phyloP scores from a whole-genome alignment of 2,113 vertebrate genomes.

The Bubo bubo region DNA sequence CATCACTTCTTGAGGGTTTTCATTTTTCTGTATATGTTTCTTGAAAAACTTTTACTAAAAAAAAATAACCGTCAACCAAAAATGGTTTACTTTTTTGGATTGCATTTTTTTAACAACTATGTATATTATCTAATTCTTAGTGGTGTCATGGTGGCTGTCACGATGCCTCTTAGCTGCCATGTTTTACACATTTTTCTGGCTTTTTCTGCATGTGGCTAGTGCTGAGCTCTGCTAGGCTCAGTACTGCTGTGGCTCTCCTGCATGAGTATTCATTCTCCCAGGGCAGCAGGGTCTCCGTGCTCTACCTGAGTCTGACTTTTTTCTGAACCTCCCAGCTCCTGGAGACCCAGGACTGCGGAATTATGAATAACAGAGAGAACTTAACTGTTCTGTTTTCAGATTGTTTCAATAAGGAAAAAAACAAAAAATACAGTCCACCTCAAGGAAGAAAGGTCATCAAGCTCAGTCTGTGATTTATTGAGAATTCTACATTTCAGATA shows the following conservation, averaged over 20 bases:
- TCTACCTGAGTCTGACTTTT: background rate
- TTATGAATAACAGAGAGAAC: background rate
- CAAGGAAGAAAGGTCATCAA: background rate
- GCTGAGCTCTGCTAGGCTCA: background rate
- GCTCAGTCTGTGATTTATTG: background rate
- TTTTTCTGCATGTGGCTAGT: background rate
- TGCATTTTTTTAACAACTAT: background rate
- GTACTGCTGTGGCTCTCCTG: background rate
- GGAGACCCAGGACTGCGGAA: background rate
- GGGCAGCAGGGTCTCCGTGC: background rate
- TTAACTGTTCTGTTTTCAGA: background rate
- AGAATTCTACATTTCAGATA: background rate
- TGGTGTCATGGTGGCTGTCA: background rate
- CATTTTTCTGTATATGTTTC: accelerated
- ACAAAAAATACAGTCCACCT: accelerated
- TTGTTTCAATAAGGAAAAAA: background rate
- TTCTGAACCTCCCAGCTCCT: background rate
- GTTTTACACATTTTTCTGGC: accelerated
- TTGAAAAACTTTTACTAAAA: background rate
- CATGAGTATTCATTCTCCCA: accelerated
- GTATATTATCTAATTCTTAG: background rate
- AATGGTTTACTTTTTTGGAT: background rate
- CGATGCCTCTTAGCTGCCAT: no score
- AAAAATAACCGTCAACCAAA: background rate
- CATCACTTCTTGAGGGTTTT: background rate